Evolutionary conservation across 2,113 vertebrate genomes (phyloP), one percentile per base, ranked within the genome.

Genomic region (Pelecanus crispus): DNA sequence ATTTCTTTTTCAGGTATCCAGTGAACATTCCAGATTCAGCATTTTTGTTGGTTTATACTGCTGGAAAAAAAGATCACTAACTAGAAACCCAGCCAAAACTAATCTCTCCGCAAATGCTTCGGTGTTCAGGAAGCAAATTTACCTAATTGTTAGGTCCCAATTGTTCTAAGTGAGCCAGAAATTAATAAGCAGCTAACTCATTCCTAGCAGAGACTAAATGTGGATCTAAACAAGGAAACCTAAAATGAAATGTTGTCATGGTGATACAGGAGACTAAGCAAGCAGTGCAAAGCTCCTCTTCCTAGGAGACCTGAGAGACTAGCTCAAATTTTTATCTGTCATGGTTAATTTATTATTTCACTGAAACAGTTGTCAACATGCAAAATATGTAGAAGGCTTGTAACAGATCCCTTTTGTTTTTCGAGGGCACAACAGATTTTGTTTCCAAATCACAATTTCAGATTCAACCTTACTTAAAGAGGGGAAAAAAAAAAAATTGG

Each of bases 281-380:
- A 90, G 81, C 62, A 83, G 47, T 49, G 86, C 79, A 93, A 92
- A 95, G 83, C 93, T 93, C 73, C 80, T 88, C 58, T 91, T 96
- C 94, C 85, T 97, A 75, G 95, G 93, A 96, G 94, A 95, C 95
- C 93, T 97, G 92, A 97, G 92, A 98, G 91, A 97, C 75, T 71
- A 97, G 88, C 96, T 98, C 95, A 94, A 94, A 95, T 97, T 98
- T 98, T 97, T 92, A 97, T 95, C 95, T 96, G 97, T 97, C 97
- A 97, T 84, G 62, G 95, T 92, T 98, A 97, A 97, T 98, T 97
- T 98, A 96, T 97, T 96, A 96, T 95, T 94, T 97, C 96, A 96
- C 91, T 95, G 94, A 96, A 97, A 95, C 92, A 88, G 94, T 93
- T 98, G 97, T 98, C 98, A 98, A 97, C 96, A 94, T 93, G 86